Evolutionary conservation across 2,113 vertebrate genomes (phyloP).

Genomic region (Benitochromis conjunctus): DNA sequence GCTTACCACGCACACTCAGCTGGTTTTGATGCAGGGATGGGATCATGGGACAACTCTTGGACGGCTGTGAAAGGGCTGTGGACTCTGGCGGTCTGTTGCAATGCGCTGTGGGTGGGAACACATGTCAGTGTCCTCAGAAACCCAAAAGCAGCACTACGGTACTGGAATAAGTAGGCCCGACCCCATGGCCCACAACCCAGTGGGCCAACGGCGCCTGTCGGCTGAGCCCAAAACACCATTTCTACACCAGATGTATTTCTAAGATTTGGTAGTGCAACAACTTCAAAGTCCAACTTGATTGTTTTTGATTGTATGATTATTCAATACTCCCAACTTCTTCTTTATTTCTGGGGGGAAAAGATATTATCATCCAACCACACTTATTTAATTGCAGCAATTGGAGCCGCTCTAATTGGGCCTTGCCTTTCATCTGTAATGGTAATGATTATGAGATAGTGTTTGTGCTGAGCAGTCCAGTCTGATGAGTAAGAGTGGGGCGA

Average conservation of each 20-base stretch:
- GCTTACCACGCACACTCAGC: constrained; percentile 55
- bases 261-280: constrained; percentile 70
- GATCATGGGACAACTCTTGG: constrained; percentile 59
- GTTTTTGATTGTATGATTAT: constrained; percentile 81
- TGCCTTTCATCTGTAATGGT: constrained; percentile 82
- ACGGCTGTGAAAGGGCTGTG: constrained; percentile 49
- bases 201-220: constrained; percentile 70
- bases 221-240: constrained; percentile 65
- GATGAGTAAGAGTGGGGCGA: constrained; percentile 60
- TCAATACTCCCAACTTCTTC: constrained; percentile 74
- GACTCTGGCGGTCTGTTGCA: constrained; percentile 49
- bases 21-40: constrained; percentile 65
- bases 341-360: constrained; percentile 74
- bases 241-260: constrained; percentile 70
- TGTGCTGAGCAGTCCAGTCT: constrained; percentile 64
- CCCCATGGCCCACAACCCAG: constrained; percentile 54
- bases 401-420: constrained; percentile 74
- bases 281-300: constrained; percentile 76
- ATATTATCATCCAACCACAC: constrained; percentile 83
- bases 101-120: constrained; percentile 68
- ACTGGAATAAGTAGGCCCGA: constrained; percentile 47
- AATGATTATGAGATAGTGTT: constrained; percentile 78
- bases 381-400: constrained; percentile 83
- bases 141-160: constrained; percentile 35
- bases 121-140: constrained; percentile 50